Percentiles rank a stretch among this genome's conserved stretches.
Evolutionary conservation across 2,113 vertebrate genomes (phyloP).

Genomic region (Rhea pennata): DNA sequence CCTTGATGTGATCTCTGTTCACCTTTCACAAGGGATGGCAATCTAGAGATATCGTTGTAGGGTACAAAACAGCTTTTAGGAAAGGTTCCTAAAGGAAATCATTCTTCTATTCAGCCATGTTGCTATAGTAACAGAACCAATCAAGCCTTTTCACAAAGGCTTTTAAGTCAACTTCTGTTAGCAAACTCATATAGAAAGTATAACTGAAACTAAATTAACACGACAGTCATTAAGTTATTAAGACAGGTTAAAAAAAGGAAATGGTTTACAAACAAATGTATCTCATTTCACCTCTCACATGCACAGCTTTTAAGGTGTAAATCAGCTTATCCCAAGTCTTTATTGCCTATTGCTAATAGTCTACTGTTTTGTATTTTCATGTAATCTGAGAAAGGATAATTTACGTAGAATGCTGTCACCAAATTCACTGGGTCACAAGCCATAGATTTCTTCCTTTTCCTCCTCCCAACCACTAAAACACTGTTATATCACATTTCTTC

Average conservation of each 20-base stretch:
- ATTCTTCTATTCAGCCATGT: constrained; percentile 76
- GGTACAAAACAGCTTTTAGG: constrained; percentile 79
- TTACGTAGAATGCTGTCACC: neutral
- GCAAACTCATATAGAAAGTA: constrained; percentile 77
- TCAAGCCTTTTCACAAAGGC: constrained; percentile 76
- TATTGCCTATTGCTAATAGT: neutral
- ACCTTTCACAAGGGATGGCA: constrained; percentile 75
- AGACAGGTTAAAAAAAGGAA: constrained; percentile 24
- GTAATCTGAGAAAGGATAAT: neutral
- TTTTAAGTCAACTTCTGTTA: constrained; percentile 79
- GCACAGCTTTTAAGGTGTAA: neutral
- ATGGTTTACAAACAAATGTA: constrained; percentile 1
- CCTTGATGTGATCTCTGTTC: constrained; percentile 75
- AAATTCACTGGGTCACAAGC: neutral
- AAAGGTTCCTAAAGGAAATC: constrained; percentile 80
- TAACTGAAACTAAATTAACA: constrained; percentile 76
- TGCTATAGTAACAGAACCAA: constrained; percentile 81
- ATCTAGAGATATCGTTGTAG: constrained; percentile 72
- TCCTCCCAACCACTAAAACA: neutral
- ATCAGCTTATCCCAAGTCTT: neutral
- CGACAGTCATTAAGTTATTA: constrained; percentile 49
- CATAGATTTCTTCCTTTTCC: neutral
- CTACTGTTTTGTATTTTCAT: neutral
- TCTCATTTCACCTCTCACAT: neutral
- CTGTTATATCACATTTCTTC: neutral